Percentiles rank a stretch among this genome's conserved stretches.
These are phyloP conservation scores for Thaumetopoea pityocampa DNA, from an alignment of 1,140 invertebrate species.

Conservation along the genomic window DNA sequence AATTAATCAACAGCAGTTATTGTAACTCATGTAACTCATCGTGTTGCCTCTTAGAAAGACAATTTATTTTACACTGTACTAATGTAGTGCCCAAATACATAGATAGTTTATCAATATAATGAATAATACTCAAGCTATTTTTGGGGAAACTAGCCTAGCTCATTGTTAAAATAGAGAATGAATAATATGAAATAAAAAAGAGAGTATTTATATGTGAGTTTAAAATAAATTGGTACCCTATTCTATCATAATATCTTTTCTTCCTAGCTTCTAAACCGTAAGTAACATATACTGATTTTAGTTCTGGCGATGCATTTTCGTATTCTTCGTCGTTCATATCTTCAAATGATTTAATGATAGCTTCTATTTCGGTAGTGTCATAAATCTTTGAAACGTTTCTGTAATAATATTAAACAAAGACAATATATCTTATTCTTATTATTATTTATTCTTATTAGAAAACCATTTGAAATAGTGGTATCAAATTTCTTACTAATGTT, in stretches of 20 bases:
- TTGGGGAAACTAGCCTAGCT: too few relatives aligned
- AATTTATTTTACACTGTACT: too few relatives aligned
- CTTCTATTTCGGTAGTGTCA: constrained; percentile 46
- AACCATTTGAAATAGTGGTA: too few relatives aligned
- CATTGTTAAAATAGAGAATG: not conserved
- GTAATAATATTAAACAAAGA: constrained; percentile 7
- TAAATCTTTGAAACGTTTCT: constrained; percentile 41
- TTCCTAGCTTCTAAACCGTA: constrained; percentile 50
- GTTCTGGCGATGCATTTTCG: constrained; percentile 39
- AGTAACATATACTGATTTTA: constrained; percentile 45
- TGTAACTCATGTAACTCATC: too few relatives aligned
- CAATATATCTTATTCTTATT: too few relatives aligned
- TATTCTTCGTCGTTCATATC: constrained; percentile 54
- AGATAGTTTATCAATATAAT: too few relatives aligned
- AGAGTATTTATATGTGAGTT: not conserved
- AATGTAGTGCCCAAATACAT: too few relatives aligned
- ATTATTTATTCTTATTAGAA: too few relatives aligned
- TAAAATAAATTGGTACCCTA: constrained; percentile 19
- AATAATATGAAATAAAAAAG: not conserved
- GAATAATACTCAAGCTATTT: too few relatives aligned
- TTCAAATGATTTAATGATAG: constrained; percentile 44
- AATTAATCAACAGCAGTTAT: too few relatives aligned
- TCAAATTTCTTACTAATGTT: too few relatives aligned
- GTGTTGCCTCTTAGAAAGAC: too few relatives aligned
- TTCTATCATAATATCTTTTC: constrained; percentile 36